Evolutionary conservation across 1,140 invertebrate genomes (phyloP).

Genomic region (Apocrypta bakeri): DNA sequence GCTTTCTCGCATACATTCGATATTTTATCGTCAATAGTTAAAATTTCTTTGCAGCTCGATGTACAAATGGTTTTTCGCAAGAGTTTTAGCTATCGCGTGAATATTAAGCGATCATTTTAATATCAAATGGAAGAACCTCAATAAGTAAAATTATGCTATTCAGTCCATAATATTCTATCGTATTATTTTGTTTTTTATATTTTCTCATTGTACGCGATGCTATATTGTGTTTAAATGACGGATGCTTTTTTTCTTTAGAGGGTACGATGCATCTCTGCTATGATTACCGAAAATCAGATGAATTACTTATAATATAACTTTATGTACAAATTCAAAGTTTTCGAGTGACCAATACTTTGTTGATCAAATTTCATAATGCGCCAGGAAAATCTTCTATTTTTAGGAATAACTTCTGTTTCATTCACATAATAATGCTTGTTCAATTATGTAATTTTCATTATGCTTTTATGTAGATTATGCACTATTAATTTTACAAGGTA

Average conservation of each 20-base stretch:
- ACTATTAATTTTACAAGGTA: no score
- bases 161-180: constrained; percentile 38
- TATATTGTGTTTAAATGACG: constrained; percentile 1
- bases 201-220: no score
- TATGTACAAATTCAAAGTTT: constrained; percentile 1
- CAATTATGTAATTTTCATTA: background rate
- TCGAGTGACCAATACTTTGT: constrained; percentile 29
- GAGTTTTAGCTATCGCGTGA: background rate
- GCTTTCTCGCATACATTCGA: constrained; percentile 31
- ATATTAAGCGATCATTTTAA: background rate
- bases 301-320: constrained; percentile 16
- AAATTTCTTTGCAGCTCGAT: constrained; percentile 4
- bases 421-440: background rate
- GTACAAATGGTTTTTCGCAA: background rate
- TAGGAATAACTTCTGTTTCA: no score
- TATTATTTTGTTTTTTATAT: constrained; percentile 16
- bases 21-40: background rate
- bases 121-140: constrained; percentile 36
- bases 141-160: constrained; percentile 49
- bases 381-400: background rate
- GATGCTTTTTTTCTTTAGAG: constrained; percentile 1
- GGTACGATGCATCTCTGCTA: background rate
- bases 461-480: no score
- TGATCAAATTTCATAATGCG: background rate
- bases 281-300: background rate